Evolutionary conservation across 1,140 invertebrate species (phyloP).

Genomic region (Lamellibrachia luymesi): DNA sequence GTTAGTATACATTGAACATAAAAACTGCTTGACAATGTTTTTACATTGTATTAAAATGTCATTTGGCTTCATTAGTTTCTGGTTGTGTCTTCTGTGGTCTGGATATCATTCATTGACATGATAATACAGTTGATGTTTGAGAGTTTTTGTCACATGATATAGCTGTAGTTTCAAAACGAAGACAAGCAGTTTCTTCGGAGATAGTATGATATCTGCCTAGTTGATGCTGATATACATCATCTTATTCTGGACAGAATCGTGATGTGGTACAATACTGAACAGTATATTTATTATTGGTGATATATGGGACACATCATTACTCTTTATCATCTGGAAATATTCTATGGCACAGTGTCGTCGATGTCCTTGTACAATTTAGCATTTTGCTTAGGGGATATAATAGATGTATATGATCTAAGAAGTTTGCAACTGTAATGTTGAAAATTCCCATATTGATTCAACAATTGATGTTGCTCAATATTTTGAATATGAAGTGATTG

Average conservation of each 20-base stretch:
- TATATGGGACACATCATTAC: not conserved
- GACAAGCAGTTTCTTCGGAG: not conserved
- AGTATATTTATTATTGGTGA: not conserved
- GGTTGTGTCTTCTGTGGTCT: constrained; percentile 3
- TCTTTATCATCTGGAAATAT: not conserved
- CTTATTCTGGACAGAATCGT: not conserved
- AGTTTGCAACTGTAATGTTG: not conserved
- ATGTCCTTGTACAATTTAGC: not conserved
- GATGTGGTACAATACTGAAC: not conserved
- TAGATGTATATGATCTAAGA: not conserved
- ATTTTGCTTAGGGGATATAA: not conserved
- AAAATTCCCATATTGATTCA: not conserved
- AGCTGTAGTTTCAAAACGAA: not conserved
- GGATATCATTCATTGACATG: not conserved
- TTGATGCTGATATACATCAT: not conserved
- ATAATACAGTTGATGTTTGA: not conserved
- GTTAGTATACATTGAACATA: not conserved
- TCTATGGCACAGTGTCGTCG: not conserved
- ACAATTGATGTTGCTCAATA: not conserved
- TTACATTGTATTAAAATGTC: not conserved
- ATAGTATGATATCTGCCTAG: not conserved
- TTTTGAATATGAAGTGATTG: not conserved
- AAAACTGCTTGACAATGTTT: not conserved
- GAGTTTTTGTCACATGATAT: not conserved
- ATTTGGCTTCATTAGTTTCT: constrained; percentile 1